Percentiles rank a stretch among this genome's conserved stretches.
These are phyloP conservation scores for Oscheius onirici DNA, from an alignment of 2,888 invertebrate genomes.

Conservation along the genomic window DNA sequence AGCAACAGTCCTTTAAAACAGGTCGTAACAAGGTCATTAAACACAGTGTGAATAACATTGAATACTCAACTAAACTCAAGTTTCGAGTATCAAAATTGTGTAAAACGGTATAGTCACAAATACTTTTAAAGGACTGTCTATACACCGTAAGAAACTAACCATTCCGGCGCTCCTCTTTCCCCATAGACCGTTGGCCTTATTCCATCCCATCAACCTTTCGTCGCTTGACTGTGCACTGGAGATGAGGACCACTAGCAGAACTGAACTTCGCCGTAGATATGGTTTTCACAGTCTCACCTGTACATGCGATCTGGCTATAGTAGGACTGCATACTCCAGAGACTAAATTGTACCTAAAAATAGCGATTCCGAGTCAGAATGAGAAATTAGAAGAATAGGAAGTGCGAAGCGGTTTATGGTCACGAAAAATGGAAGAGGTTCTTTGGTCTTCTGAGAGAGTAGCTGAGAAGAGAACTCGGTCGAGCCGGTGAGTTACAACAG, in stretches of 20 bases:
- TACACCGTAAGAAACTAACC: background rate
- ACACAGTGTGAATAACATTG: too few species aligned
- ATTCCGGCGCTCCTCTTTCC: conserved; percentile 42
- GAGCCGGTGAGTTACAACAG: too few species aligned
- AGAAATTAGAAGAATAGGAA: background rate
- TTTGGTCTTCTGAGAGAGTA: too few species aligned
- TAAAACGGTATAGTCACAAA: too few species aligned
- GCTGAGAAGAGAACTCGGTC: too few species aligned
- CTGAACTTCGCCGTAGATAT: conserved; percentile 16
- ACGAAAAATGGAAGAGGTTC: too few species aligned
- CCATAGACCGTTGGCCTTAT: conserved; percentile 56
- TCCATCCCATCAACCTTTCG: conserved; percentile 50
- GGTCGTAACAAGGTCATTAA: background rate
- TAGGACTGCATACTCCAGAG: conserved; percentile 20
- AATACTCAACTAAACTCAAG: too few species aligned
- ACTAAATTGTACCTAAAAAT: conserved; percentile 15
- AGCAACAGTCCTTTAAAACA: too few species aligned
- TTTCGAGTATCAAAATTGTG: too few species aligned
- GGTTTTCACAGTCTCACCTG: background rate
- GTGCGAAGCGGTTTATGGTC: background rate
- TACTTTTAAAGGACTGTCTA: too few species aligned
- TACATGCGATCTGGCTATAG: conserved; percentile 18
- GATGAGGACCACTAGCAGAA: conserved; percentile 19
- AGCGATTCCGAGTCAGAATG: background rate
- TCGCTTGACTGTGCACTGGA: conserved; percentile 24